A percentile compares a stretch with the other conserved stretches of the same genome.
Conservation (phyloP, 2,888 invertebrate species). For the Biston betularia region DNA sequence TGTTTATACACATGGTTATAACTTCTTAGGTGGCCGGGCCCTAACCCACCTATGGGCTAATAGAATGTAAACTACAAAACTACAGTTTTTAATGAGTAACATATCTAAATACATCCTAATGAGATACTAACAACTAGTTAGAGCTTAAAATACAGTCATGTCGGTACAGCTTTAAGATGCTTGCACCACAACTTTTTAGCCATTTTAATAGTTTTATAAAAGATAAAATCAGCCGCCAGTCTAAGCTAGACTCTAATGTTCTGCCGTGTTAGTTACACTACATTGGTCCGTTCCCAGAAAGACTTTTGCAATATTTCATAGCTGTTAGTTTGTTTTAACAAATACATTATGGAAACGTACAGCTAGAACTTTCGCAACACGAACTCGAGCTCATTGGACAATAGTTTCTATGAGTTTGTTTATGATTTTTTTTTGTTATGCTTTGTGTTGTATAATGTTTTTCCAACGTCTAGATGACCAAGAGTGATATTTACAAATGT, state of each 20-base stretch:
- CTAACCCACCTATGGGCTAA: no score
- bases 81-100: no score
- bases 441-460: neutral
- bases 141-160: no score
- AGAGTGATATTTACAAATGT: no score
- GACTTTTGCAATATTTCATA: slow-evolving; percentile 42
- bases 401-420: neutral
- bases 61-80: no score
- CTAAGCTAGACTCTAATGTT: slow-evolving; percentile 40
- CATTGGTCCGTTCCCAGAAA: slow-evolving; percentile 40
- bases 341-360: slow-evolving; percentile 3
- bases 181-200: neutral
- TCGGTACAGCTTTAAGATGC: no score
- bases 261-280: slow-evolving; percentile 45
- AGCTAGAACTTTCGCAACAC: slow-evolving; percentile 5
- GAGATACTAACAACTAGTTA: no score
- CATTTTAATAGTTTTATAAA: slow-evolving; percentile 7
- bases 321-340: slow-evolving; percentile 32
- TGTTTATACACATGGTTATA: no score
- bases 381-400: neutral
- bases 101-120: no score
- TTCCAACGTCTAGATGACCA: neutral
- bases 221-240: slow-evolving; percentile 26
- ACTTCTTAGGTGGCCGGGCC: no score
- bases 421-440: neutral